phyloP scores from a whole-genome alignment of 64 coral and sea anemone genomes.

The Trachythela sp. region DNA sequence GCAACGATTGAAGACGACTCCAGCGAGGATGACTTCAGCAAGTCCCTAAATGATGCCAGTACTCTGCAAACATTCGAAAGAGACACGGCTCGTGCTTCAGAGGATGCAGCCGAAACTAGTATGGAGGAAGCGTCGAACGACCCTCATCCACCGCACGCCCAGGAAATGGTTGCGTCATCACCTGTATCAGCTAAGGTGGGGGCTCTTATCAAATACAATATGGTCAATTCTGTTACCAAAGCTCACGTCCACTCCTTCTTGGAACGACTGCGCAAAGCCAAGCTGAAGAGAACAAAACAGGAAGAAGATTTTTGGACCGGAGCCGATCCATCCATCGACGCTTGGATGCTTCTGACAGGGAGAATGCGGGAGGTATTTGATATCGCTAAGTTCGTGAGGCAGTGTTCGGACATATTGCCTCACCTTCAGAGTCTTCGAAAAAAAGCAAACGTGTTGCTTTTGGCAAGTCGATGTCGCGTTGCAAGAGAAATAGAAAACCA shows the following conservation, averaged over 20 bases:
- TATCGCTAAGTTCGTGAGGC: not conserved
- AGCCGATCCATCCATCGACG: not conserved
- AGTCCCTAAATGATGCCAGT: not conserved
- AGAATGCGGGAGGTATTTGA: not conserved
- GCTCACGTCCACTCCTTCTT: not conserved
- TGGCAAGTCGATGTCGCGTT: not conserved
- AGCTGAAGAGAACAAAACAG: not conserved
- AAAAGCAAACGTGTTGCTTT: not conserved
- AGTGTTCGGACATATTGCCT: not conserved
- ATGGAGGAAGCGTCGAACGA: not conserved
- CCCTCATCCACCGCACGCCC: not conserved
- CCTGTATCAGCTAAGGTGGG: not conserved
- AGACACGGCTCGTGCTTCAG: too few relatives aligned
- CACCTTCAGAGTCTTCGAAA: not conserved
- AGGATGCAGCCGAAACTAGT: too few relatives aligned
- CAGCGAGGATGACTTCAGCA: too few relatives aligned
- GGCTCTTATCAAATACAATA: not conserved
- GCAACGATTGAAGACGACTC: not conserved
- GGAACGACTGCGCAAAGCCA: too few relatives aligned
- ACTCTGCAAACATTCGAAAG: too few relatives aligned
- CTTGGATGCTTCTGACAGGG: not conserved
- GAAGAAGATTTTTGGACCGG: not conserved
- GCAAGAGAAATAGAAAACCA: not conserved
- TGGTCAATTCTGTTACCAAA: not conserved
- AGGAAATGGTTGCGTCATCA: too few relatives aligned